Base-by-base conservation (phyloP, 1,140 invertebrate species). In the Bathynomus jamesi region DNA sequence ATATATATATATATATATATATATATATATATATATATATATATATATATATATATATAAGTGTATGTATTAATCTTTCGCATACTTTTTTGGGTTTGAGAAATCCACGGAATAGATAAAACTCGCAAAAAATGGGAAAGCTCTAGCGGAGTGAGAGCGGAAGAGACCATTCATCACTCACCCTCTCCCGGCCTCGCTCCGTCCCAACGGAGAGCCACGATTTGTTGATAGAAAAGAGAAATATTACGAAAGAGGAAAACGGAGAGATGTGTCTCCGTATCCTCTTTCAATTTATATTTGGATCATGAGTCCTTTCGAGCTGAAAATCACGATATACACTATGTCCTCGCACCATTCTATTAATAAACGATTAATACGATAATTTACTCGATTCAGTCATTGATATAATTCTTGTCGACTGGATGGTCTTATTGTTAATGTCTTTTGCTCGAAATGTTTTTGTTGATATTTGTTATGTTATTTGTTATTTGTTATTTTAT, bases 21-120 rank as follows among this genome's bases (percentile, higher is more conserved):
- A n/a, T n/a, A n/a, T 53, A 53, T 53, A 53, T 53, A 53, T 53
- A 53, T 53, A 53, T 53, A 53, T 53, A 53, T 53, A 53, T 53
- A 53, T 53, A 53, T 53, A 40, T 8, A 8, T 8, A 8, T 8
- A 53, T 53, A 53, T 53, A 53, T 53, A 53, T 53, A 53, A 17
- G 21, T 53, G 21, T 53, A 53, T 53, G 21, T 53, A 2, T 53
- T 53, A 53, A 53, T 53, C 40, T 53, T 53, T 53, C 40, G 40
- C 21, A 1, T 53, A 53, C 21, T 53, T 53, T 53, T 53, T 53
- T 3, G 40, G 40, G 40, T 21, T 53, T 53, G 40, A 53, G 40
- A 53, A 53, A 53, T 53, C 40, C 40, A 53, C 40, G 40, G 40
- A 53, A 53, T 21, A 53, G 40, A 53, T 53, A 53, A 53, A 53